Evolutionary conservation across 2,888 invertebrate species (phyloP).

Genomic region (Enchytraeus crypticus): DNA sequence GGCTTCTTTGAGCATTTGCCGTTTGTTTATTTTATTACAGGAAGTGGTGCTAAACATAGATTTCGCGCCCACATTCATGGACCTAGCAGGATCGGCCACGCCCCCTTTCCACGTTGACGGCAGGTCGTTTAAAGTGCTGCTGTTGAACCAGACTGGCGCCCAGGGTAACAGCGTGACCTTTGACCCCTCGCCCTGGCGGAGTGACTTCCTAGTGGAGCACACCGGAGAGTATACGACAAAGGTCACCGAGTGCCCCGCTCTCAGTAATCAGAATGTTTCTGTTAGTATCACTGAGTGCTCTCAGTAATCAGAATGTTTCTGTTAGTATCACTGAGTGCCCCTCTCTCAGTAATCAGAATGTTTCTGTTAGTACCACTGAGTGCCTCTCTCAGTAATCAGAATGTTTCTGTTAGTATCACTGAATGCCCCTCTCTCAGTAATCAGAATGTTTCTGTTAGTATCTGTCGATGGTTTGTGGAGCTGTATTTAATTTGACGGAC

Average conservation of each 20-base stretch:
- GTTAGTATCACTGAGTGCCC: too few relatives aligned
- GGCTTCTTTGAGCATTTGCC: too few relatives aligned
- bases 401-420: too few relatives aligned
- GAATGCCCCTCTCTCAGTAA: conserved; percentile 61
- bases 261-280: conserved; percentile 55
- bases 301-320: too few relatives aligned
- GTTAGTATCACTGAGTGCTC: conserved; percentile 52
- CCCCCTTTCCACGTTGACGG: conserved; percentile 59
- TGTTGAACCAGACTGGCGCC: conserved; percentile 20
- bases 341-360: too few relatives aligned
- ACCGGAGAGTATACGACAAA: conserved; percentile 62
- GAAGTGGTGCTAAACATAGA: conserved; percentile 69
- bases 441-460: conserved; percentile 58
- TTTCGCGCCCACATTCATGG: conserved; percentile 71
- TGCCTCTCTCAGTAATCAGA: too few relatives aligned
- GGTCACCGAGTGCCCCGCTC: conserved; percentile 60
- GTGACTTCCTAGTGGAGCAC: conserved; percentile 69
- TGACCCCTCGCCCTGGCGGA: conserved; percentile 40
- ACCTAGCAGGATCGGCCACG: conserved; percentile 58
- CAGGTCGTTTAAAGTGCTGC: conserved; percentile 50
- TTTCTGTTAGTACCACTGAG: too few relatives aligned
- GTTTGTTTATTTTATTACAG: conserved; percentile 45
- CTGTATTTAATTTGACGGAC: too few relatives aligned
- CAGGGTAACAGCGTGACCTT: not conserved
- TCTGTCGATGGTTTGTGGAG: too few relatives aligned